Evolutionary conservation across 2,888 invertebrate species (phyloP), one percentile per base, ranked within the genome.

Genomic region (Synergus laeviventris): DNA sequence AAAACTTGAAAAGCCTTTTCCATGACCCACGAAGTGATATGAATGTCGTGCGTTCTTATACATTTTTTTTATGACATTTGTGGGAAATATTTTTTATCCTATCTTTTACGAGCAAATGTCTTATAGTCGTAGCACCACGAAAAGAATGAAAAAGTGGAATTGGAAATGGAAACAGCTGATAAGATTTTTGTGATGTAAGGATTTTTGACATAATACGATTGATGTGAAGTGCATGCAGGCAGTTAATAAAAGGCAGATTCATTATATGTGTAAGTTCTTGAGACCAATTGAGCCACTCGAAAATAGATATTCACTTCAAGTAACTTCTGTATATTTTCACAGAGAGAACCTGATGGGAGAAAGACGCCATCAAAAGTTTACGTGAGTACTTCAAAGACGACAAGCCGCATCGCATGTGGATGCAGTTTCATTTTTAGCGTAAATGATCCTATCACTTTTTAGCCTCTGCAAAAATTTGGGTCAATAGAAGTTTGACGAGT

Each of bases 281-380:
- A 73, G 74, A 74, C 39, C 75, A 74, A 80, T 78, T 77, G 76
- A 70, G 75, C 62, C 74, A 64, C 75, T 80, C 78, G 74, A 78
- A 78, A 80, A 80, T 80, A 78, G 80, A 78, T 77, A 78, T 74
- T 24, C 73, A 64, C 77, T 75, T 60, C 74, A 78, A 76, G 79
- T 76, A 66, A 73, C 74, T 77, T 77, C 78, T 77, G 80, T 78
- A 76, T 80, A 80, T 80, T 80, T 80, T 80, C 78, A 60, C 76
- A 73, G 74, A 66, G 60, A 60, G 31, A 60, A 31, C 31, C 60
- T 21, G 24, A 76, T 75, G 66, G 21, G 16, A 70, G 61, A 42
- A 42, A 76, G 59, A 64, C 76, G 78, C 61, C 73, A 74, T 54
- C 76, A 38, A 31, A 18, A 73, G n/a, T 56, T 45, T 66, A 66